A percentile compares a stretch with the other conserved stretches of the same genome.
phyloP scores from a whole-genome alignment of 1,140 invertebrate genomes.

The Lysiphlebus fabarum region DNA sequence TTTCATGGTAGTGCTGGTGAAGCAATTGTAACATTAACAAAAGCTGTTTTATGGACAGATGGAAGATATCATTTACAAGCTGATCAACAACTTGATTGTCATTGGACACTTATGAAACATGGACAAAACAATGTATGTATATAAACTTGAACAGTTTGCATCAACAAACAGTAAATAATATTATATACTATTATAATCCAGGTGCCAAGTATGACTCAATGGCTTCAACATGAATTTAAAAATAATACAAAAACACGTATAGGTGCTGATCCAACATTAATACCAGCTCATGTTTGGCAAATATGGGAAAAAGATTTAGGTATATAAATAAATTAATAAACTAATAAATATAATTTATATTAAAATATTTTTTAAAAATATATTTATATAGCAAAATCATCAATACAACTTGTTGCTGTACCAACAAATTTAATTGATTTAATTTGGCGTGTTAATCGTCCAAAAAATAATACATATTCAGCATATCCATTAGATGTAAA shows the following conservation, averaged over 20 bases:
- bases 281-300: conserved; percentile 65
- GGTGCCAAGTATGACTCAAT: conserved; percentile 60
- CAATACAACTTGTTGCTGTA: conserved; percentile 63
- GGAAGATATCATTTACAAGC: conserved; percentile 79
- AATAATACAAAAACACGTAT: conserved; percentile 58
- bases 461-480: conserved; percentile 51
- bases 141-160: background rate
- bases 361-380: background rate
- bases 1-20: conserved; percentile 81
- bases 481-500: conserved; percentile 56
- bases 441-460: conserved; percentile 71
- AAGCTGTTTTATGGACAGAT: conserved; percentile 87
- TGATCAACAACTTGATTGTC: conserved; percentile 70
- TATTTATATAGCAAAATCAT: conserved; percentile 45
- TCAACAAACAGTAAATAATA: conserved; percentile 6
- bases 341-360: background rate
- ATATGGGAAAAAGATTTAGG: conserved; percentile 59
- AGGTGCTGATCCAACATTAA: conserved; percentile 78
- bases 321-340: conserved; percentile 29
- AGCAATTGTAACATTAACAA: conserved; percentile 72
- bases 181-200: conserved; percentile 13
- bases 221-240: conserved; percentile 66
- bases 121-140: conserved; percentile 57
- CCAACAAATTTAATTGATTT: conserved; percentile 75
- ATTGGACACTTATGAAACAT: conserved; percentile 77